A percentile compares a stretch with the other conserved stretches of the same genome.
Evolutionary conservation across 2,113 vertebrate genomes (phyloP).

Genomic region (Petroica traversi): DNA sequence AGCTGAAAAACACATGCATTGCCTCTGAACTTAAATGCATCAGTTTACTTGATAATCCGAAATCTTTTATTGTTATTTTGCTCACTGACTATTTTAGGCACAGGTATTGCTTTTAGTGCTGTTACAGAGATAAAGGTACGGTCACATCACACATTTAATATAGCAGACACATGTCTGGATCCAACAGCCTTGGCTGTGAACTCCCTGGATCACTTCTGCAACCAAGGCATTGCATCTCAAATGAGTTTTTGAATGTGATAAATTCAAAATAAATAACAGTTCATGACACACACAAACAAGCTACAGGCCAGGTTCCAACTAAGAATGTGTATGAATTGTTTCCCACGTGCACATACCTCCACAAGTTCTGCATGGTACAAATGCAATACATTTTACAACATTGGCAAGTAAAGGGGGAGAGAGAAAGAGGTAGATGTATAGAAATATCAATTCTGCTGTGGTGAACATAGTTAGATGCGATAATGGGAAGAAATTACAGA

Average conservation of each 20-base stretch:
- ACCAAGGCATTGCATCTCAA: background rate
- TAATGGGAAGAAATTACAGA: slow-evolving; percentile 24
- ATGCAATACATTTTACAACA: background rate
- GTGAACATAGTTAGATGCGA: slow-evolving; percentile 11
- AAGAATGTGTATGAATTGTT: background rate
- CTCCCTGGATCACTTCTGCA: slow-evolving; percentile 12
- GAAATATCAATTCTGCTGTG: background rate
- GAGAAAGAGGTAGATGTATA: background rate
- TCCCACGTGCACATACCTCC: background rate
- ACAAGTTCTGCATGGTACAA: background rate
- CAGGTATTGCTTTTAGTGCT: background rate
- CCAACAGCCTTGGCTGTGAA: background rate
- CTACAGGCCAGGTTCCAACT: background rate
- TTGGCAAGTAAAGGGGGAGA: background rate
- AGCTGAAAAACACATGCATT: background rate
- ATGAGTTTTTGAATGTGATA: slow-evolving; percentile 9
- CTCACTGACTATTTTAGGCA: background rate
- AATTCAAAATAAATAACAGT: slow-evolving; percentile 22
- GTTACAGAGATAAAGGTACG: background rate
- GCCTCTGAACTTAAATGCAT: background rate
- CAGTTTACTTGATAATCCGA: background rate
- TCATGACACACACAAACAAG: background rate
- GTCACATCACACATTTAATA: background rate
- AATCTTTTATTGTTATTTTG: background rate
- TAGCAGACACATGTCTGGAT: background rate